These are phyloP conservation scores for Psilopsiagon aurifrons DNA, from an alignment of 2,113 vertebrate species.

Conservation along the genomic window DNA sequence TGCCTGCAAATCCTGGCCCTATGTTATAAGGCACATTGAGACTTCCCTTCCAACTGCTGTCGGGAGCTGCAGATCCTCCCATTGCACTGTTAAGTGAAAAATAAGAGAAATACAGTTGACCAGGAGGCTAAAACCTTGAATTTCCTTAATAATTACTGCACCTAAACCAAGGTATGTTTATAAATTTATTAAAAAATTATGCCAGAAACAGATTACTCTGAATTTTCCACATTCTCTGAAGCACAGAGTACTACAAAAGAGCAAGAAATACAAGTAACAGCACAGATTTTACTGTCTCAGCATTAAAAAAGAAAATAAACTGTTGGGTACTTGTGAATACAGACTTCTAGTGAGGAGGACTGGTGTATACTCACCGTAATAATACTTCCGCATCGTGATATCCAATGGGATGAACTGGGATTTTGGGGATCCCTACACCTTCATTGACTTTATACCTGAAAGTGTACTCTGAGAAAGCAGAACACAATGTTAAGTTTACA, in stretches of 20 bases:
- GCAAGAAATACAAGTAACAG: not conserved
- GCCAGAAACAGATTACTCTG: not conserved
- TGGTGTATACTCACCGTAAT: constrained; percentile 77
- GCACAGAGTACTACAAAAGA: not conserved
- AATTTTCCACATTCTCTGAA: not conserved
- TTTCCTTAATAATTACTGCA: not conserved
- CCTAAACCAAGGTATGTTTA: not conserved
- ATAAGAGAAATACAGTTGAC: not conserved
- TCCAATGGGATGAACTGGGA: constrained; percentile 94
- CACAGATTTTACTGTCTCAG: not conserved
- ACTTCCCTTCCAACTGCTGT: constrained; percentile 87
- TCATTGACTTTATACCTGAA: constrained; percentile 82
- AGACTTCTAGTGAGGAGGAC: not conserved
- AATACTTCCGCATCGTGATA: constrained; percentile 87
- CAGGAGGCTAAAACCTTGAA: not conserved
- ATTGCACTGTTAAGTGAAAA: constrained; percentile 79
- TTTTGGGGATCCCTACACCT: constrained; percentile 89
- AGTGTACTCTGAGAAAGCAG: constrained; percentile 83
- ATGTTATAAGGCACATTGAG: constrained; percentile 87
- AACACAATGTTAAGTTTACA: not conserved
- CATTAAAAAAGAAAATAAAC: not conserved
- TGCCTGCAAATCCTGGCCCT: constrained; percentile 86
- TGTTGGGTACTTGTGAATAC: not conserved
- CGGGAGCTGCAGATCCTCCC: constrained; percentile 82
- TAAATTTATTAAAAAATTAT: not conserved